Evolutionary conservation across 2,113 vertebrate genomes (phyloP), one percentile per base, ranked within the genome.

Genomic region (Procapra przewalskii): DNA sequence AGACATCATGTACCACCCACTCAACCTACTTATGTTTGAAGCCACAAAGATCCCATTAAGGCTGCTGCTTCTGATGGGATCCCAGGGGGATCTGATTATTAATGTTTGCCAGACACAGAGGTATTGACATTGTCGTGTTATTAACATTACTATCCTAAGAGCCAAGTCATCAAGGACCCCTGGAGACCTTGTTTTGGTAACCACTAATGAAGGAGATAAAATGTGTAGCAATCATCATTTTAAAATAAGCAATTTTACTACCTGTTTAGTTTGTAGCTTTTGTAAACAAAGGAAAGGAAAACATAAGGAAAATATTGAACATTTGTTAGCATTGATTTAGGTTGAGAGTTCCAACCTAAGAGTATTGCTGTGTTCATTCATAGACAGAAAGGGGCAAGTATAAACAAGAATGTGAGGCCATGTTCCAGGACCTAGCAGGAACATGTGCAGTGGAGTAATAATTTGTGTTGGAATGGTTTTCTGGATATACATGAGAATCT

Each of bases 121-220:
- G 60, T 96, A 98, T 89, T 95, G 96, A 96, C 36, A 91, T 89
- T 85, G 83, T 94, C 27, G 25, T 96, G 86, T 97, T 91, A 90
- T 97, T 96, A 97, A 45, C 91, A 81, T 96, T 88, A 89, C 62
- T 91, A 50, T 96, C 94, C 94, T 97, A 96, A 96, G 40, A 98
- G 55, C 83, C 43, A n/a, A 80, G 91, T 96, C 93, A 96, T 97
- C 89, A 93, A 93, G 83, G 91, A 94, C 67, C 91, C 91, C 91
- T 59, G 96, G 97, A 96, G 96, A 96, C 48, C 57, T 91, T 86
- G 88, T 97, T 94, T 96, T 96, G 95, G 91, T 97, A 97, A 92
- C 96, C 54, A 31, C 88, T 97, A 97, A 98, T 93, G 98, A 97
- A 96, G 94, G 87, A 95, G 93, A 94, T 95, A 96, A 86, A 98